Percentiles rank a stretch among this genome's conserved stretches.
Conservation (phyloP, 1,140 invertebrate species). For the Leptopilina clavipes region DNA sequence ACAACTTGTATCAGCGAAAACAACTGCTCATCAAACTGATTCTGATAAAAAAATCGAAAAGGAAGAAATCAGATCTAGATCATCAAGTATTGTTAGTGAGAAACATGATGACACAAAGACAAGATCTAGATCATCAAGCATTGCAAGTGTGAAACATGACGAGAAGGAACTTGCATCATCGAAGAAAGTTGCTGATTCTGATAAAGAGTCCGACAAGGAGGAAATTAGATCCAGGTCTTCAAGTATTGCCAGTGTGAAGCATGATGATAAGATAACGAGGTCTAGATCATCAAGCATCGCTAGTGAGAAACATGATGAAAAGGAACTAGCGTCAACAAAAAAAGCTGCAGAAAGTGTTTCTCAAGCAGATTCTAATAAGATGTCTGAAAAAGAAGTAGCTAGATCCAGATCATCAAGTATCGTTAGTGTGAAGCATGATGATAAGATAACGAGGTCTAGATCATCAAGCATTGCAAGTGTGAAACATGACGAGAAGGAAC, state of each 20-base stretch:
- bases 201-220: background rate
- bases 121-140: background rate
- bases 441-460: too few relatives aligned
- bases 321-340: conserved; percentile 26
- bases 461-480: conserved; percentile 43
- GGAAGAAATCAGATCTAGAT: conserved; percentile 43
- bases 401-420: conserved; percentile 43
- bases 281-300: conserved; percentile 6
- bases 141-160: background rate
- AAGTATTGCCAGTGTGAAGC: background rate
- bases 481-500: background rate
- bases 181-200: background rate
- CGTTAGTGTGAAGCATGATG: conserved; percentile 21
- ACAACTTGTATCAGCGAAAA: background rate
- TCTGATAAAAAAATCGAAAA: background rate
- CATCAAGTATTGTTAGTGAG: conserved; percentile 42
- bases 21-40: background rate
- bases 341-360: too few relatives aligned
- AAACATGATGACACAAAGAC: conserved; percentile 28
- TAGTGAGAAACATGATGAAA: conserved; percentile 25
- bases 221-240: background rate
- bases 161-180: conserved; percentile 13
- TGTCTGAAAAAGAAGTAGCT: too few relatives aligned
- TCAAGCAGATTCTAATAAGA: too few relatives aligned
- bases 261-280: background rate